These are phyloP conservation scores for Psophia crepitans DNA, from an alignment of 2,113 vertebrate genomes.

Conservation along the genomic window DNA sequence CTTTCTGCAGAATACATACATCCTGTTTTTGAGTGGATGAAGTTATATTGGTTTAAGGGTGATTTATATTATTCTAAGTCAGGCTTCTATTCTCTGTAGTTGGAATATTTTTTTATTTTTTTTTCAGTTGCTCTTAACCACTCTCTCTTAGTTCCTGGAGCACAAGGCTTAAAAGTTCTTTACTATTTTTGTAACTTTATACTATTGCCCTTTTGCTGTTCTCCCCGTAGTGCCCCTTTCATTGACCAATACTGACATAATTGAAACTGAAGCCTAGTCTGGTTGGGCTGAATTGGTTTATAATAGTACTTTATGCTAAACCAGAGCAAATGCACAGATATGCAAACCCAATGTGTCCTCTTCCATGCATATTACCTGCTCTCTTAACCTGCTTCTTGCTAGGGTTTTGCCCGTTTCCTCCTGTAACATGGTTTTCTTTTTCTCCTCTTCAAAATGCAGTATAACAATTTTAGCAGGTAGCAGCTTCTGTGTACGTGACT, in stretches of 20 bases:
- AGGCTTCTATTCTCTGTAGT: background rate
- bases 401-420: background rate
- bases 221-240: background rate
- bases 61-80: background rate
- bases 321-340: fast-evolving
- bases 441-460: background rate
- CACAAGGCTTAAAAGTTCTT: background rate
- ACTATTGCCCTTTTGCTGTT: background rate
- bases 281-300: background rate
- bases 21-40: background rate
- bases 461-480: background rate
- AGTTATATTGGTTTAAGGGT: background rate
- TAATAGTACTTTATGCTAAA: background rate
- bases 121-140: background rate
- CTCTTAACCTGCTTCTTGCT: background rate
- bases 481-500: background rate
- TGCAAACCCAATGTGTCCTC: background rate
- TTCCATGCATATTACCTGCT: background rate
- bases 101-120: background rate
- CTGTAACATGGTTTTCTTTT: background rate
- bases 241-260: background rate
- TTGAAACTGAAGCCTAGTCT: background rate
- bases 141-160: background rate
- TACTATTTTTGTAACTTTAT: background rate
- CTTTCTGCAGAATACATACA: background rate